Percentiles rank a stretch among this genome's conserved stretches.
Evolutionary conservation across 2,888 invertebrate species (phyloP).

Genomic region (Watsonalla binaria): DNA sequence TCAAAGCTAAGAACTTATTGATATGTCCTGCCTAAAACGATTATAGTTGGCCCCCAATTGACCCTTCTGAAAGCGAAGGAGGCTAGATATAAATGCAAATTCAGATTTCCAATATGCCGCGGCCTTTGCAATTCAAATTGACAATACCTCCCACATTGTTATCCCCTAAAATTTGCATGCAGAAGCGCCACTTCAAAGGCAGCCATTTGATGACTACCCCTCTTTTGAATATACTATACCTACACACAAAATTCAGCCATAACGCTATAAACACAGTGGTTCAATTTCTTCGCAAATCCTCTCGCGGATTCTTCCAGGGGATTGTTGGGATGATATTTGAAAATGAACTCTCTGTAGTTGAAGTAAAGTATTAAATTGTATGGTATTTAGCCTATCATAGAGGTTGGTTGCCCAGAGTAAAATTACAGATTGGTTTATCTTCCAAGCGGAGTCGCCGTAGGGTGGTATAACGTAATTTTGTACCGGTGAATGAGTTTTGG

Average conservation of each 20-base stretch:
- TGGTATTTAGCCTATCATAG: not conserved
- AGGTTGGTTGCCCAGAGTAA: constrained; percentile 10
- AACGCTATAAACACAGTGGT: rapidly evolving
- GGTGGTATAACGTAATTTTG: constrained; percentile 68
- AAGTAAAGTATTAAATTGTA: constrained; percentile 6
- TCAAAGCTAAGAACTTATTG: no score
- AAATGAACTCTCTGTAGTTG: constrained; percentile 1
- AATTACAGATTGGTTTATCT: constrained; percentile 55
- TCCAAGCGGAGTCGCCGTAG: constrained; percentile 49
- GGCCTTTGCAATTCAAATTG: constrained; percentile 44
- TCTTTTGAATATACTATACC: constrained; percentile 22
- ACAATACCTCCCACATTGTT: constrained; percentile 44
- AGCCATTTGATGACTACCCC: constrained; percentile 61
- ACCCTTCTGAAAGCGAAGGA: not conserved
- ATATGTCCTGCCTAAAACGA: no score
- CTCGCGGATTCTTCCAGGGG: constrained; percentile 8
- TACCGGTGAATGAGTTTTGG: constrained; percentile 77
- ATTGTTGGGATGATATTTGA: not conserved
- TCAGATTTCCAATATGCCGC: constrained; percentile 10
- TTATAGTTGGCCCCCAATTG: no score
- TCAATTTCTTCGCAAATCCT: constrained; percentile 12
- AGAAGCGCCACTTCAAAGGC: constrained; percentile 78
- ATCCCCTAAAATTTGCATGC: constrained; percentile 68
- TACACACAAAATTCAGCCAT: constrained; percentile 16
- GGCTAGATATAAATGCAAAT: not conserved